Evolutionary conservation across 1,140 invertebrate genomes (phyloP), one percentile per base, ranked within the genome.

Genomic region (Tenebrio molitor): DNA sequence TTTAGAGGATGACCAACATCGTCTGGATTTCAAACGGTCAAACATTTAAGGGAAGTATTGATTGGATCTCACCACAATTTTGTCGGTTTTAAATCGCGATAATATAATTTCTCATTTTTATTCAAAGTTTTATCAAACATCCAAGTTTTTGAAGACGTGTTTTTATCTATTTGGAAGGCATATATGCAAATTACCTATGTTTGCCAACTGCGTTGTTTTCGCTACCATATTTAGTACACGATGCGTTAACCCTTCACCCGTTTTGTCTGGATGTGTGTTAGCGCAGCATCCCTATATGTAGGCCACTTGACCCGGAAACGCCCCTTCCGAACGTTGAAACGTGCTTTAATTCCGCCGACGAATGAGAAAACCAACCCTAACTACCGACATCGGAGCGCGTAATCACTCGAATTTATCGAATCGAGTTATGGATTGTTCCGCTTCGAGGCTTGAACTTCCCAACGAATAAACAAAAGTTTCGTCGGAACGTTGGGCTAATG

Each of bases 381-480:
- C 50, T 58, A 29, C 8, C 25, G 15, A 21, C 21, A 53, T 23
- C 46, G 1, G 14, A 53, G 46, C 46, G 8, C 50, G 50, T 58
- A 58, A 58, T 58, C 50, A 58, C 50, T 29, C 1, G 50, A 58
- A 58, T 58, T 58, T 58, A 58, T 58, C 50, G 50, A 58, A 58
- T 58, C 50, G 50, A 58, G 50, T 58, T 58, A 58, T 58, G 50
- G 21, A 25, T 58, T 58, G 21, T 33, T 58, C 23, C 50, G 23
- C 50, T 58, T 15, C 50, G 50, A 29, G 21, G 50, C 50, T 17
- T 29, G 50, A 58, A 58, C 50, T 58, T 58, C 23, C 50, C 50
- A 25, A 29, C 50, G 23, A 58, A 58, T 58, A 58, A 58, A 58
- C 50, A 58, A 58, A 50, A 58, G 15, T 46, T 46, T 23, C 23